Evolutionary conservation across 2,113 vertebrate genomes (phyloP).

Genomic region (Plecturocebus donacophilus): DNA sequence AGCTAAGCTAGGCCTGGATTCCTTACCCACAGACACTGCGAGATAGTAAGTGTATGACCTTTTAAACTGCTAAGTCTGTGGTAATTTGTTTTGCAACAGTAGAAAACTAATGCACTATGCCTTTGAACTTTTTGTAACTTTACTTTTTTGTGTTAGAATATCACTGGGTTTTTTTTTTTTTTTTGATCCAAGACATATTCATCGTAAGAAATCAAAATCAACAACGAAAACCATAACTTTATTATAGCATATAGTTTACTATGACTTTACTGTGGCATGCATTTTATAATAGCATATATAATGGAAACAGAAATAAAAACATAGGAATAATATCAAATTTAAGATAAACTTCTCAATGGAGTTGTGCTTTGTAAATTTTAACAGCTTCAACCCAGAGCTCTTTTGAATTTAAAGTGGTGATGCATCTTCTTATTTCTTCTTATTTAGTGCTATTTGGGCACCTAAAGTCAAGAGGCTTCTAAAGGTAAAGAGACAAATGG

Average conservation of each 20-base stretch:
- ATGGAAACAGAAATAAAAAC: slow-evolving; percentile 24
- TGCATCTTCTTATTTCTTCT: neutral
- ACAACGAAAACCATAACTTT: neutral
- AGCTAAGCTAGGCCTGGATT: neutral
- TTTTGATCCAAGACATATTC: neutral
- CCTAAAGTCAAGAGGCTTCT: neutral
- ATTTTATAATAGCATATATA: neutral
- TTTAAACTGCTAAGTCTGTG: neutral
- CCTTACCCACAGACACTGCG: neutral
- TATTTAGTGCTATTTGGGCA: neutral
- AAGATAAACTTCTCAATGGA: neutral
- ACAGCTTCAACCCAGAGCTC: neutral
- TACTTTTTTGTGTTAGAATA: neutral
- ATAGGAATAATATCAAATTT: slow-evolving; percentile 9
- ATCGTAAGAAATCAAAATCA: slow-evolving; percentile 39
- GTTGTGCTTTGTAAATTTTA: neutral
- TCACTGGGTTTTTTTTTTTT: neutral
- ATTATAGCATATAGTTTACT: neutral
- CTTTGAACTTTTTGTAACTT: neutral
- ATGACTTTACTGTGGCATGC: neutral
- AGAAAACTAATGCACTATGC: neutral
- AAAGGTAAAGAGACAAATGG: neutral
- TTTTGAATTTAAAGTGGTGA: neutral
- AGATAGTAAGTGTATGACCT: neutral
- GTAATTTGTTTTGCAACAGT: neutral